Evolutionary conservation across 1,140 invertebrate genomes (phyloP).

Genomic region (Doryteuthis pealeii): DNA sequence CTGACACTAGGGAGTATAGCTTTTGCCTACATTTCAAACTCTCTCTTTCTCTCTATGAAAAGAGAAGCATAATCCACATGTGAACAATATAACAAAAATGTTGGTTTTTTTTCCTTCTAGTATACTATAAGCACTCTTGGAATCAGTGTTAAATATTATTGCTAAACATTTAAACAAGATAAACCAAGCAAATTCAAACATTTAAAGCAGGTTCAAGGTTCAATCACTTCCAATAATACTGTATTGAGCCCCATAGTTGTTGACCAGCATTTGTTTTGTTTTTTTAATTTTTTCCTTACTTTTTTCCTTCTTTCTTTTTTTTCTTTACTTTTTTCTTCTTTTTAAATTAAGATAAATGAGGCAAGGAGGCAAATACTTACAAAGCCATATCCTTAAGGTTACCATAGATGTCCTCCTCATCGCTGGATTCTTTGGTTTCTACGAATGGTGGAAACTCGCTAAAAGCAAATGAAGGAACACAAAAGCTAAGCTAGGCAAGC

Average conservation of each 20-base stretch:
- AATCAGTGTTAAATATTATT: no score
- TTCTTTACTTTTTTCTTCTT: neutral
- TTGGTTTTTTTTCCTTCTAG: no score
- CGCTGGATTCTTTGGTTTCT: slow-evolving; percentile 46
- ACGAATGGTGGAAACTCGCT: slow-evolving; percentile 60
- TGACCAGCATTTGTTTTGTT: neutral
- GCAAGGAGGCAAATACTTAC: slow-evolving; percentile 45
- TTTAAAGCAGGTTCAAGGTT: no score
- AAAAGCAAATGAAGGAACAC: slow-evolving; percentile 31
- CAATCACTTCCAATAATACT: no score
- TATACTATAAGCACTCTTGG: no score
- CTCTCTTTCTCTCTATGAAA: no score
- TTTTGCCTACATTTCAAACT: no score
- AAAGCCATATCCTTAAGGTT: slow-evolving; percentile 62
- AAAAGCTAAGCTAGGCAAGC: slow-evolving; percentile 10
- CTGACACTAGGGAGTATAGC: no score
- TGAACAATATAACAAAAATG: no score
- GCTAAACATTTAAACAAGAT: no score
- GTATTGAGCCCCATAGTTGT: neutral
- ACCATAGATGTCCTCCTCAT: slow-evolving; percentile 64
- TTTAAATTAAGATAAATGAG: neutral
- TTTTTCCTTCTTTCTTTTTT: neutral
- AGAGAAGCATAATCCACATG: no score
- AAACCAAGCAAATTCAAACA: no score
- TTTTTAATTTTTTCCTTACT: neutral